Evolutionary conservation across 2,888 invertebrate species (phyloP).

Genomic region (Agriopis leucophaearia): DNA sequence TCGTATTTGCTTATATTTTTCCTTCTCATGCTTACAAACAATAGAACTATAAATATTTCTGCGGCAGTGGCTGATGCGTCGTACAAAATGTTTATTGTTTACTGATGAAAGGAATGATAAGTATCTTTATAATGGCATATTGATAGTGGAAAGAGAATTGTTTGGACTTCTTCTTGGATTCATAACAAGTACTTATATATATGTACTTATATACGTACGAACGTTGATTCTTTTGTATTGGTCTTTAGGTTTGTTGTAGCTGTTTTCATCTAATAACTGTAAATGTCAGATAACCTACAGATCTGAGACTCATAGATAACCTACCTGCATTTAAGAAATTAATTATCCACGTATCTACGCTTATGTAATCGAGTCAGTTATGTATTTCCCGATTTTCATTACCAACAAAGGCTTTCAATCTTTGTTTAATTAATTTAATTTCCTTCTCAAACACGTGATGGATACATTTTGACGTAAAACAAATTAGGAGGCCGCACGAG

Average conservation of each 20-base stretch:
- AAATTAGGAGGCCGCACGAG: constrained; percentile 39
- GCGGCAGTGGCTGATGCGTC: constrained; percentile 49
- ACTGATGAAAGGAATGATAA: constrained; percentile 53
- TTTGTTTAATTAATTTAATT: constrained; percentile 38
- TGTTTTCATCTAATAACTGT: not conserved
- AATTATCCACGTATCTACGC: too few species aligned
- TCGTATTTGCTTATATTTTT: constrained; percentile 35
- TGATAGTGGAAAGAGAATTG: constrained; percentile 24
- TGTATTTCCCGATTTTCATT: constrained; percentile 19
- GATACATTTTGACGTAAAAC: constrained; percentile 37
- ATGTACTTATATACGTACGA: too few species aligned
- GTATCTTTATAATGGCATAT: constrained; percentile 51
- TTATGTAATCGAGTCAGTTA: not conserved
- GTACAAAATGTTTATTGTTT: constrained; percentile 63
- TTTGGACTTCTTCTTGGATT: constrained; percentile 21
- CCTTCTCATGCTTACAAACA: constrained; percentile 42
- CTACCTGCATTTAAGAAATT: not conserved
- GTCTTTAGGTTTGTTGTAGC: not conserved
- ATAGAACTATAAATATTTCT: constrained; percentile 20
- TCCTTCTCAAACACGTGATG: constrained; percentile 38
- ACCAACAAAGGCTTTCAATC: constrained; percentile 28
- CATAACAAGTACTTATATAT: constrained; percentile 2
- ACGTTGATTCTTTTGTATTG: not conserved
- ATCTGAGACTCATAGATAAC: not conserved
- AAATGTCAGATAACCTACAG: too few species aligned